A percentile compares a stretch with the other conserved stretches of the same genome.
These are phyloP conservation scores for Amphiprion ocellaris DNA, from an alignment of 2,113 vertebrate genomes.

Conservation along the genomic window DNA sequence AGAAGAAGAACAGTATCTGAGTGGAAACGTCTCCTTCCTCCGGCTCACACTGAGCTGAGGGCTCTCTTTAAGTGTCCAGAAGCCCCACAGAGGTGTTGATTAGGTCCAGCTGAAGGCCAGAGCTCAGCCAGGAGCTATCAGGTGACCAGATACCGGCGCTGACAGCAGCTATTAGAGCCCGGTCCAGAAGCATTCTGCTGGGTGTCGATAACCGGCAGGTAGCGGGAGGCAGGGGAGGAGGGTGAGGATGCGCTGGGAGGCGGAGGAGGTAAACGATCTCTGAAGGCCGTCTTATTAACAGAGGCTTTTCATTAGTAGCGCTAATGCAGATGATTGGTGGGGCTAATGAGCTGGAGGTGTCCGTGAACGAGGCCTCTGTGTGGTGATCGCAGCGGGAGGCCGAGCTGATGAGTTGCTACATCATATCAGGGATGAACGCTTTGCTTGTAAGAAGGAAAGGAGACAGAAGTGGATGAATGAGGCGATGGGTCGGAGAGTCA, in stretches of 20 bases:
- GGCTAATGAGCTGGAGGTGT: slow-evolving; percentile 77
- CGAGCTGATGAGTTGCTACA: slow-evolving; percentile 64
- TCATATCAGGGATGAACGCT: slow-evolving; percentile 63
- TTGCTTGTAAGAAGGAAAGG: slow-evolving; percentile 58
- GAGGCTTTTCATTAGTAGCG: slow-evolving; percentile 78
- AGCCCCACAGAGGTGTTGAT: slow-evolving; percentile 76
- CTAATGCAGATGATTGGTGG: slow-evolving; percentile 77
- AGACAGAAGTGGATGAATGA: slow-evolving; percentile 59
- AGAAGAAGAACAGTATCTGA: slow-evolving; percentile 59
- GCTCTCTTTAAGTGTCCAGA: slow-evolving; percentile 74
- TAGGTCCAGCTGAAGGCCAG: slow-evolving; percentile 81
- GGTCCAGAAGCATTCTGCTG: slow-evolving; percentile 63
- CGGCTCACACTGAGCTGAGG: slow-evolving; percentile 55
- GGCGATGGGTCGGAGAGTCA: slow-evolving; percentile 63
- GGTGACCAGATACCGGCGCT: slow-evolving; percentile 72
- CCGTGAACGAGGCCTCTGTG: slow-evolving; percentile 55
- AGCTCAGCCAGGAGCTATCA: slow-evolving; percentile 68
- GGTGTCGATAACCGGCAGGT: slow-evolving; percentile 72
- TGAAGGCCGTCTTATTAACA: slow-evolving; percentile 81
- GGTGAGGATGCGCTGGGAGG: slow-evolving; percentile 60
- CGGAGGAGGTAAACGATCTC: slow-evolving; percentile 77
- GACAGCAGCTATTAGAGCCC: slow-evolving; percentile 69
- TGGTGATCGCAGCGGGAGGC: slow-evolving; percentile 63
- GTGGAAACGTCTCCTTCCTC: slow-evolving; percentile 64
- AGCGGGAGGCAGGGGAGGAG: slow-evolving; percentile 36